phyloP scores from a whole-genome alignment of 2,888 invertebrate genomes.

The Neuroscelio doddi region DNA sequence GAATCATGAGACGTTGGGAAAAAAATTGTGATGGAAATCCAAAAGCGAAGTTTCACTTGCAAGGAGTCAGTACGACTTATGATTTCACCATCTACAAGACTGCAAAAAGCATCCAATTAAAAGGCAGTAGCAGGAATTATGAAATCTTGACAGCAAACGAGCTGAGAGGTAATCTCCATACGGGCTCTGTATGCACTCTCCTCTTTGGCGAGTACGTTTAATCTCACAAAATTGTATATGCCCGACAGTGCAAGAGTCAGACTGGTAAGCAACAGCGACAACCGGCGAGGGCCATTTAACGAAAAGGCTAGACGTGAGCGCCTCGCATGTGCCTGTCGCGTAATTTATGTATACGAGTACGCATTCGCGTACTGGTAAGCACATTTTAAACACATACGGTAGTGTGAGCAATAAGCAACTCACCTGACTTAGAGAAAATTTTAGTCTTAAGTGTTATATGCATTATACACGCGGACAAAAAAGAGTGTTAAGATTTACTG shows the following conservation, averaged over 20 bases:
- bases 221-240: slow-evolving; percentile 44
- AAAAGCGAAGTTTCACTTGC: too few relatives aligned
- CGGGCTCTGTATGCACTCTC: slow-evolving; percentile 21
- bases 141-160: slow-evolving; percentile 48
- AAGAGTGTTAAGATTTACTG: too few relatives aligned
- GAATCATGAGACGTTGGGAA: too few relatives aligned
- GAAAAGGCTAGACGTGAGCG: slow-evolving; percentile 54
- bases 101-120: slow-evolving; percentile 40
- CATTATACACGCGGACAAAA: too few relatives aligned
- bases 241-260: slow-evolving; percentile 26
- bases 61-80: slow-evolving; percentile 3
- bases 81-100: slow-evolving; percentile 9
- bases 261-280: slow-evolving; percentile 23
- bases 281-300: slow-evolving; percentile 59
- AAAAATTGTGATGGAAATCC: too few relatives aligned
- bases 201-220: slow-evolving; percentile 31
- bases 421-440: slow-evolving; percentile 55
- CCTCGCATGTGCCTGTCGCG: slow-evolving; percentile 47
- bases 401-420: slow-evolving; percentile 62
- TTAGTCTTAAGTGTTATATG: slow-evolving; percentile 58
- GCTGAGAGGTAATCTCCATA: slow-evolving; percentile 43
- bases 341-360: slow-evolving; percentile 37
- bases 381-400: slow-evolving; percentile 35
- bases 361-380: slow-evolving; percentile 2
- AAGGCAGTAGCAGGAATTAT: slow-evolving; percentile 35